Base-by-base conservation (phyloP, 2,797 vertebrate genomes). In the Macroramphosus scolopax region DNA sequence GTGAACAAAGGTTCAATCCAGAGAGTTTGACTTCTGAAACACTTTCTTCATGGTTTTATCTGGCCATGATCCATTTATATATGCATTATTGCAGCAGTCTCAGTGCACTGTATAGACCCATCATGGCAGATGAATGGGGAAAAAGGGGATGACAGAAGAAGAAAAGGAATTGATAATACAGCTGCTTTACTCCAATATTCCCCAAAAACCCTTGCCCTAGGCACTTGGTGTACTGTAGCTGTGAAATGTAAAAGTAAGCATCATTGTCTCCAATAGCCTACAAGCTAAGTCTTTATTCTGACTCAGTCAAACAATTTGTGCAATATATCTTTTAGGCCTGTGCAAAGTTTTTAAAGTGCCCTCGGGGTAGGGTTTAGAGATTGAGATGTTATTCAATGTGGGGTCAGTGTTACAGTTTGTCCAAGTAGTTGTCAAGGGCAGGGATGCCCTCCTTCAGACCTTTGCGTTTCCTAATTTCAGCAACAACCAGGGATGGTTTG, bases 371-470 rank as follows among this genome's bases (percentile, higher is more conserved):
- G 80, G 71, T 78, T 77, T 77, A 74, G 68, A 75, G 65, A 68
- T 37, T 57, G 43, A 75, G 81, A 78, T 86, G 80, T 68, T 77
- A 51, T 73, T 75, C 57, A 38, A 71, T 75, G 63, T 43, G 1
- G 40, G 38, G 13, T 42, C n/a, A 34, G 31, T 36, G 46, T 64
- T 93, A 95, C 82, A 96, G 77, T 73, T 98, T 98, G 83, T 98
- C 96, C 64, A 98, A 85, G 88, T 92, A 98, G 90, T 96, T 94
- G 75, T 98, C 93, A 3, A 97, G 83, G 8, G 90, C 86, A 0
- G 94, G 93, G 64, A 98, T 92, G 12, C 94, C 93, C 66, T 98
- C 95, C 72, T 98, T 97, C 14, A 98, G 88, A 41, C 94, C 94
- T 83, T 98, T 98, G 58, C 94, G 92, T 32, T 96, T 97, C 40